Evolutionary conservation across 1,140 invertebrate genomes (phyloP), one percentile per base, ranked within the genome.

Genomic region (Papilio polytes): DNA sequence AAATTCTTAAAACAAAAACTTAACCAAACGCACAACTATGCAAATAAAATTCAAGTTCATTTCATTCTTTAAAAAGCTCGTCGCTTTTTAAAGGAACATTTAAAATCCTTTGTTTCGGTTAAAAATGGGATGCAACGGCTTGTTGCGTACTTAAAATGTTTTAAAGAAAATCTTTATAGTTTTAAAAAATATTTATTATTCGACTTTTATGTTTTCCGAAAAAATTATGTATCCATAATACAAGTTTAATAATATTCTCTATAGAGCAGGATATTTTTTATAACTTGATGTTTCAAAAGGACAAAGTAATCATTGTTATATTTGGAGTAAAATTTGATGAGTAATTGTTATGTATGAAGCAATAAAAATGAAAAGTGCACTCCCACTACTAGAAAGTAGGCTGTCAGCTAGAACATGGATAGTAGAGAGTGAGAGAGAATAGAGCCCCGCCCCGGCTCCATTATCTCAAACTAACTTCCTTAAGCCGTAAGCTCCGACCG

Each of bases 401-500:
- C 22, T 66, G 20, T 20, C 18, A 53, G 6, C 20, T 26, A 22
- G 12, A 22, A 13, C 51, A 13, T 12, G 63, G 31, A 7, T n/a
- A n/a, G 18, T n/a, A 56, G 18, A 56, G 53, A 56, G 8, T 2
- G 18, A 56, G 53, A 56, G 53, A 56, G n/a, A 56, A 18, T 20
- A 56, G 15, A 56, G 53, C 53, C 18, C 7, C 22, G 26, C 22
- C 26, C 31, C 63, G 26, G 63, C 26, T 70, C 63, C 63, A 70
- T 70, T 70, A 70, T 70, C 63, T 70, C 22, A 31, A 70, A 70
- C 63, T 70, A 70, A 70, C 63, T 70, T 70, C 63, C 22, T 70
- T 70, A 70, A 70, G 63, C 63, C 63, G 22, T 31, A 70, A 70
- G 63, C 22, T 31, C 22, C 63, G 26, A 26, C 63, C 26, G 63